phyloP scores from a whole-genome alignment of 1,140 invertebrate genomes.

The Trialeurodes vaporariorum region DNA sequence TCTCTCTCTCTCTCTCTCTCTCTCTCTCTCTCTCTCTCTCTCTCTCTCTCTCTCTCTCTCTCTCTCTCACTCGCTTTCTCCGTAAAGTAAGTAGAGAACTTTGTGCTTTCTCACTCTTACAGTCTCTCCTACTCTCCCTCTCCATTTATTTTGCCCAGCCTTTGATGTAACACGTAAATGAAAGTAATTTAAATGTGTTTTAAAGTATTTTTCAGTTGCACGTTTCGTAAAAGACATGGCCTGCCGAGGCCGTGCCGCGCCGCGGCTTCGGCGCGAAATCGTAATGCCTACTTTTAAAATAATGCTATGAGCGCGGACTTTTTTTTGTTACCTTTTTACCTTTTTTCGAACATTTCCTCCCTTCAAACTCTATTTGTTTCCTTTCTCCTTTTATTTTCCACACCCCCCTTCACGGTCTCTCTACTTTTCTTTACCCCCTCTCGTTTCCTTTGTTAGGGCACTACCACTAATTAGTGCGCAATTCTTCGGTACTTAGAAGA shows the following conservation, averaged over 20 bases:
- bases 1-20: too few species aligned
- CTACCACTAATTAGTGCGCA: too few species aligned
- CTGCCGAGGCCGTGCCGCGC: too few species aligned
- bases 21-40: too few species aligned
- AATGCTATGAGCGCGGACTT: neutral
- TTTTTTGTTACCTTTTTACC: neutral
- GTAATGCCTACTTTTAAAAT: neutral
- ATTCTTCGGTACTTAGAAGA: too few species aligned
- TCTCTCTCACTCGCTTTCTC: neutral
- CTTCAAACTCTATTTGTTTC: neutral
- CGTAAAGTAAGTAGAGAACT: too few species aligned
- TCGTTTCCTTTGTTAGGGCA: too few species aligned
- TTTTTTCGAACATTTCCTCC: too few species aligned
- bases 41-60: neutral
- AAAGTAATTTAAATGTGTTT: neutral
- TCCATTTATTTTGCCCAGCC: neutral
- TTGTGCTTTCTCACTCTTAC: neutral
- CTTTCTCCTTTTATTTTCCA: neutral
- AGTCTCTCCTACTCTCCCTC: neutral
- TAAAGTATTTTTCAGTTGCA: neutral
- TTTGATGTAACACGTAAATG: neutral
- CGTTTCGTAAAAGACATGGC: too few species aligned
- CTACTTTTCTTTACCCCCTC: neutral
- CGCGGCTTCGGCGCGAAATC: neutral
- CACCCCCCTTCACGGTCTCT: neutral